phyloP scores from a whole-genome alignment of 2,113 vertebrate species.

The Bothrops jararaca region DNA sequence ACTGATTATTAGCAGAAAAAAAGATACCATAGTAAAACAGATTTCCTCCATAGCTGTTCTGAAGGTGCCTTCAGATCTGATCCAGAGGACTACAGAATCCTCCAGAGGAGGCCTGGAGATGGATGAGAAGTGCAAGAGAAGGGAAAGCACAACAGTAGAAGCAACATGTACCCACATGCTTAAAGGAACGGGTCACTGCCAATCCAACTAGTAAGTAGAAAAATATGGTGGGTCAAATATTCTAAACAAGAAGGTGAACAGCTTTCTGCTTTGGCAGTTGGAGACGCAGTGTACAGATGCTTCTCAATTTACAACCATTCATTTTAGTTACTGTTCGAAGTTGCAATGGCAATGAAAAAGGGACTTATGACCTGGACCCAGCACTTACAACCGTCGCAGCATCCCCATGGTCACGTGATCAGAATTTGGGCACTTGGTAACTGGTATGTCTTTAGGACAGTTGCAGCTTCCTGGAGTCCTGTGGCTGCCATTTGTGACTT shows the following conservation, averaged over 20 bases:
- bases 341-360: not conserved
- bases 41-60: not conserved
- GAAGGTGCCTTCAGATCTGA: not conserved
- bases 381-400: not conserved
- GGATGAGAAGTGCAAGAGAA: not conserved
- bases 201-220: slow-evolving; percentile 45
- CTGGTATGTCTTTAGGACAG: not conserved
- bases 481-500: not conserved
- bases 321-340: not conserved
- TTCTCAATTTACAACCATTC: not conserved
- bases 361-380: not conserved
- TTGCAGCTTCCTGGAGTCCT: not conserved
- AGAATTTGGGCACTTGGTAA: not conserved
- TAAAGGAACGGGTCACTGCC: not conserved
- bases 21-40: not conserved
- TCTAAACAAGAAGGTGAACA: slow-evolving; percentile 29
- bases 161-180: not conserved
- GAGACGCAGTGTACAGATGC: slow-evolving; percentile 10
- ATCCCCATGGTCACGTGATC: not conserved
- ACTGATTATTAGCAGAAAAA: not conserved
- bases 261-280: not conserved
- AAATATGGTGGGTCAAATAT: slow-evolving; percentile 15
- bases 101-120: not conserved
- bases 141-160: not conserved
- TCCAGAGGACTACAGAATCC: not conserved